These are phyloP conservation scores for Boloria selene DNA, from an alignment of 2,888 invertebrate genomes.

Conservation along the genomic window DNA sequence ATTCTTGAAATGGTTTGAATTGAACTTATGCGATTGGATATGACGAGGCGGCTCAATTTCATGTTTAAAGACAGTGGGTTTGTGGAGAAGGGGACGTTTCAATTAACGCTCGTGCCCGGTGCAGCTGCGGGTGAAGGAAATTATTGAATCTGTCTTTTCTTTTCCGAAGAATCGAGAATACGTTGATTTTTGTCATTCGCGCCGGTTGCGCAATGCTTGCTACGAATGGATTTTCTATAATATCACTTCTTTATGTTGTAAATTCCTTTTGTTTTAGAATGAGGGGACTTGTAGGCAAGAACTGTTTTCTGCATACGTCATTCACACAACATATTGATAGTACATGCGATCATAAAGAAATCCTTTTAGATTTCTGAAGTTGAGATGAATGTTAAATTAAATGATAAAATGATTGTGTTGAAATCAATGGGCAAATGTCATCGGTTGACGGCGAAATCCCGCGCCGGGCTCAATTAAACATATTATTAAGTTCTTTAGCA, in stretches of 20 bases:
- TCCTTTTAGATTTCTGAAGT: conserved; percentile 4
- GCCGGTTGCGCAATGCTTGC: background rate
- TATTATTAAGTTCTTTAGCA: background rate
- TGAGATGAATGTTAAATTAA: conserved; percentile 17
- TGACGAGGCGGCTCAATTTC: background rate
- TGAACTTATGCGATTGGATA: background rate
- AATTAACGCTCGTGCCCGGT: conserved; percentile 4
- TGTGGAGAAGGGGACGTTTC: conserved; percentile 6
- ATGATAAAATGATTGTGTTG: background rate
- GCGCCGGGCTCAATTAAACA: background rate
- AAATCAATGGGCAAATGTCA: conserved; percentile 25
- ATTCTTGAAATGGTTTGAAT: background rate
- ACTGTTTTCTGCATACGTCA: no score
- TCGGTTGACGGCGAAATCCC: conserved; percentile 11
- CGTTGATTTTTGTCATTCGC: background rate
- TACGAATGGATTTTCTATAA: background rate
- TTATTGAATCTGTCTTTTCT: background rate
- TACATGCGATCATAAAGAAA: no score
- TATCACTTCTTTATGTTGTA: background rate
- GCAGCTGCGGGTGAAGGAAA: conserved; percentile 1
- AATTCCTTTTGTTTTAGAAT: background rate
- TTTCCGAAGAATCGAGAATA: background rate
- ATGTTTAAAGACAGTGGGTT: background rate
- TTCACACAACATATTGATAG: no score
- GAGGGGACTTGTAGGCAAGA: no score